These are phyloP conservation scores for Antheraea pernyi DNA, from an alignment of 1,140 invertebrate genomes.

Conservation along the genomic window DNA sequence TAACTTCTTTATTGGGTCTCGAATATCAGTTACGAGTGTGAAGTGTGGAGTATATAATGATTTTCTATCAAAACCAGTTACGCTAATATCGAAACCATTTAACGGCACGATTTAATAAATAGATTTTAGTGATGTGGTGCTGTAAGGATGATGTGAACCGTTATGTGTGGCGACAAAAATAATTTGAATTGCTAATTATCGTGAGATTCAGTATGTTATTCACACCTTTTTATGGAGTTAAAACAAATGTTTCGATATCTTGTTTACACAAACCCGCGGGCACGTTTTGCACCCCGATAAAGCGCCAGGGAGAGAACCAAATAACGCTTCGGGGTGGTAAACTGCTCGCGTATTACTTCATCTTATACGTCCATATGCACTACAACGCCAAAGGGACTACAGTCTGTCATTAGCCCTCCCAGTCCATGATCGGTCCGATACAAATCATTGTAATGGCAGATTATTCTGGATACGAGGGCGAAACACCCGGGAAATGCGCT, in stretches of 20 bases:
- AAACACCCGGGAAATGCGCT: slow-evolving; percentile 67
- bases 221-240: neutral
- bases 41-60: neutral
- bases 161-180: slow-evolving; percentile 17
- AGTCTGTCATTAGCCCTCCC: slow-evolving; percentile 61
- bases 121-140: neutral
- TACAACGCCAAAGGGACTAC: slow-evolving; percentile 44
- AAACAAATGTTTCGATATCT: neutral
- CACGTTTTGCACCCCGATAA: neutral
- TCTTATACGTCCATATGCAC: slow-evolving; percentile 49
- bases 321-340: neutral
- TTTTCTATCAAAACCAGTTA: neutral
- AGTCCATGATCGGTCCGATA: slow-evolving; percentile 62
- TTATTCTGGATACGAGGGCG: slow-evolving; percentile 68
- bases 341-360: neutral
- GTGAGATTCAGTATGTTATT: neutral
- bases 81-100: slow-evolving; percentile 9
- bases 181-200: slow-evolving; percentile 22
- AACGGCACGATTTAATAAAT: slow-evolving; percentile 10
- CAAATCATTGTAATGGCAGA: slow-evolving; percentile 75
- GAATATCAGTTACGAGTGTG: neutral
- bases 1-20: neutral
- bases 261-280: neutral
- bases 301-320: neutral
- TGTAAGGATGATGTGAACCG: slow-evolving; percentile 14